Percentiles rank a stretch among this genome's conserved stretches.
Conservation (phyloP, 2,888 invertebrate genomes). For the Orchestes rusci region DNA sequence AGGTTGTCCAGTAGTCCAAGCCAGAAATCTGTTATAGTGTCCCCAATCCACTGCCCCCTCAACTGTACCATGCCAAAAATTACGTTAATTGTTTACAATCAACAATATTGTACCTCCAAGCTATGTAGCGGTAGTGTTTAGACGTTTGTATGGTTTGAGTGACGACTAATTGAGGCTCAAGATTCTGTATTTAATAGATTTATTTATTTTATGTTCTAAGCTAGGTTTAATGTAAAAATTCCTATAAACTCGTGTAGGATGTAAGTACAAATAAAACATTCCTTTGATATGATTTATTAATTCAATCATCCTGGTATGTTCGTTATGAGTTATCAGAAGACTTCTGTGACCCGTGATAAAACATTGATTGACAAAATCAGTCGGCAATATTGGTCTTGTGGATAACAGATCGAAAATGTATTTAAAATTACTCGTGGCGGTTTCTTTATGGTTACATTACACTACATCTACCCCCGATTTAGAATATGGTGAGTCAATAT, state of each 20-base stretch:
- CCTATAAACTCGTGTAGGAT: slow-evolving; percentile 16
- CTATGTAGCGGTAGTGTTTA: slow-evolving; percentile 20
- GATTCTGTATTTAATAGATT: slow-evolving; percentile 18
- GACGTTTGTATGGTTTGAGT: slow-evolving; percentile 2
- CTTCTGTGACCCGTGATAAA: slow-evolving; percentile 1
- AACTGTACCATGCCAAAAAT: slow-evolving; percentile 39
- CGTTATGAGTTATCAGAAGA: not conserved
- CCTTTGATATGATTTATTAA: slow-evolving; percentile 2
- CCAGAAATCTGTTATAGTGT: slow-evolving; percentile 33
- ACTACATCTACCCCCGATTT: too few relatives aligned
- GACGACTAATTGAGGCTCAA: slow-evolving; percentile 1
- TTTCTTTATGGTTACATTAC: too few relatives aligned
- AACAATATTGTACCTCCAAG: slow-evolving; percentile 7
- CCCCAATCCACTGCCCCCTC: slow-evolving; percentile 17
- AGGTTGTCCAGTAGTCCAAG: slow-evolving; percentile 37
- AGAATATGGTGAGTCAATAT: too few relatives aligned
- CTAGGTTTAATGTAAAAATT: slow-evolving; percentile 21
- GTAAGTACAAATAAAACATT: slow-evolving; percentile 22
- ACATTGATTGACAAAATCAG: too few relatives aligned
- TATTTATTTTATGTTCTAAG: slow-evolving; percentile 14
- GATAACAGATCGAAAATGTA: too few relatives aligned
- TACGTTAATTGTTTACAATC: slow-evolving; percentile 35
- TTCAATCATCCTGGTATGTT: not conserved
- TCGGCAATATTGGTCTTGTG: too few relatives aligned
- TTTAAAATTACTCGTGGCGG: too few relatives aligned